These are phyloP conservation scores for Felis catus DNA, from an alignment of 2,113 vertebrate species.

Conservation along the genomic window DNA sequence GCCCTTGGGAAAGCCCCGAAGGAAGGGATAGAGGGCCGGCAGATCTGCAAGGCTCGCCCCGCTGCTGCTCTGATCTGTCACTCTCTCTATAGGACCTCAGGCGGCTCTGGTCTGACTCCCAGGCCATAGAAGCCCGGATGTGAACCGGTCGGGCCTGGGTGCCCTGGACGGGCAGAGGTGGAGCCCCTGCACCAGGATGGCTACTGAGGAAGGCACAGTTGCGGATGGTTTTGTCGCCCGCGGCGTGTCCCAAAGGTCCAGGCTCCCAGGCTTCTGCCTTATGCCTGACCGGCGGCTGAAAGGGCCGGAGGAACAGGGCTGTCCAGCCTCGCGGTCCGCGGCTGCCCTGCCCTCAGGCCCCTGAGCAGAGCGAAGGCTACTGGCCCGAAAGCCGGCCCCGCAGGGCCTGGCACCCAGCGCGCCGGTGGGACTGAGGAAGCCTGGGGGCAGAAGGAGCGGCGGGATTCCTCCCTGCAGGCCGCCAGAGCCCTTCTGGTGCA, in stretches of 20 bases:
- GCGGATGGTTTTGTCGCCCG: not conserved
- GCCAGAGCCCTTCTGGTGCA: accelerated
- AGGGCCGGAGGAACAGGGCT: not conserved
- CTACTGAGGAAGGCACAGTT: not conserved
- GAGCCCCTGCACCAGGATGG: not conserved
- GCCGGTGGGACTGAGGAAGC: accelerated
- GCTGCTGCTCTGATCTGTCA: accelerated
- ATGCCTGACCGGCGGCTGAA: not conserved
- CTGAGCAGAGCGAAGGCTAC: accelerated
- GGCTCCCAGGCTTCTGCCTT: not conserved
- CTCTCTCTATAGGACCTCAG: not conserved
- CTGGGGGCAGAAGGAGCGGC: not conserved
- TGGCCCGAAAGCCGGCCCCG: accelerated
- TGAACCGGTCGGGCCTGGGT: not conserved
- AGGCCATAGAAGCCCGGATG: not conserved
- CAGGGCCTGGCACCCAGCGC: accelerated
- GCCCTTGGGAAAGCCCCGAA: not conserved
- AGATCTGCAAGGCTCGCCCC: accelerated
- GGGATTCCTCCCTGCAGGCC: accelerated
- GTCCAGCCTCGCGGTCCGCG: accelerated
- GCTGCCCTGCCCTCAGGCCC: not conserved
- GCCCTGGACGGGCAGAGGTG: not conserved
- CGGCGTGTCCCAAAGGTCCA: accelerated
- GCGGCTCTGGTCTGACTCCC: not conserved
- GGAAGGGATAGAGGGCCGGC: not conserved